phyloP scores from a whole-genome alignment of 1,140 invertebrate genomes.

The Philaenus spumarius region DNA sequence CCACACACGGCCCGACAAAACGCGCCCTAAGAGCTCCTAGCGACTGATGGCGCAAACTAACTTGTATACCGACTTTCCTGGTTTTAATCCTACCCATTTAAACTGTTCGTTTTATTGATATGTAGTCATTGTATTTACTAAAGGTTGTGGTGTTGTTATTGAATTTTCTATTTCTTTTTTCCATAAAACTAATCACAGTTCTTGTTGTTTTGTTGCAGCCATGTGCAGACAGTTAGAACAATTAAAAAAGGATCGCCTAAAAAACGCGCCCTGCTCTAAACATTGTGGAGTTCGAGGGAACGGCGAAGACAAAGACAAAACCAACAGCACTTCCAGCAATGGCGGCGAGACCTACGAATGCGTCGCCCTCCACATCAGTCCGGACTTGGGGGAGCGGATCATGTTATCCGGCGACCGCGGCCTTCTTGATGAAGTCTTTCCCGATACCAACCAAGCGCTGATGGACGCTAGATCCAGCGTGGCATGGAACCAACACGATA shows the following conservation, averaged over 20 bases:
- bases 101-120: no score
- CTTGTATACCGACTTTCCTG: no score
- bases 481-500: conserved; percentile 78
- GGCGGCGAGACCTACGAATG: conserved; percentile 61
- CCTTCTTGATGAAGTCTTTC: conserved; percentile 75
- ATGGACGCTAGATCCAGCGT: conserved; percentile 73
- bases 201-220: conserved; percentile 44
- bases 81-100: no score
- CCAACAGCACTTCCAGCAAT: conserved; percentile 33
- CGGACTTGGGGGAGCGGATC: conserved; percentile 80
- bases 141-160: no score
- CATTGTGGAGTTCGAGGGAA: conserved; percentile 3
- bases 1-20: no score
- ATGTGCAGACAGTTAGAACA: conserved; percentile 70
- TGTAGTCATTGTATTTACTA: no score
- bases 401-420: conserved; percentile 75
- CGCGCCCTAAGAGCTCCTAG: no score
- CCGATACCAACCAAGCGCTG: conserved; percentile 77
- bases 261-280: conserved; percentile 3
- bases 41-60: no score
- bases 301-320: conserved; percentile 9
- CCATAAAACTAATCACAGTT: no score
- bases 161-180: no score
- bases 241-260: conserved; percentile 56
- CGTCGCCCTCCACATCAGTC: conserved; percentile 79